A percentile compares a stretch with the other conserved stretches of the same genome.
These are phyloP conservation scores for Dasyprocta punctata DNA, from an alignment of 2,113 vertebrate species.

Conservation along the genomic window DNA sequence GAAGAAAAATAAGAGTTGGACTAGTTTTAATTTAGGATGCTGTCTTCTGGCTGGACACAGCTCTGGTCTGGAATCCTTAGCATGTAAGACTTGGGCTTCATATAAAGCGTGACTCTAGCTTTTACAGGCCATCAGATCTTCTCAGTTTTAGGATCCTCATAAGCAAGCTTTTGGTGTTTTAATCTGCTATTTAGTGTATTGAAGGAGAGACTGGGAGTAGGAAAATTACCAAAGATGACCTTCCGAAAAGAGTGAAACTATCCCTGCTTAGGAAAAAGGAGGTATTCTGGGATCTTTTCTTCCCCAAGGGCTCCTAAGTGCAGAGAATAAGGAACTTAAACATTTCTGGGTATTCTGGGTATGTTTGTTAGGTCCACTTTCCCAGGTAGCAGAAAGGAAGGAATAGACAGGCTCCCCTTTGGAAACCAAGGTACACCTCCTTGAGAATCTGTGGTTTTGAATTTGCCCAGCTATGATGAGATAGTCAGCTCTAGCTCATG, in stretches of 20 bases:
- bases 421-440: neutral
- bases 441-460: neutral
- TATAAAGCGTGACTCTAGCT: neutral
- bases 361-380: neutral
- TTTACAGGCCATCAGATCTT: neutral
- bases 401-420: neutral
- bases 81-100: neutral
- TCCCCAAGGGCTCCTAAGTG: neutral
- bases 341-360: neutral
- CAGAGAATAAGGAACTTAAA: neutral
- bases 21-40: neutral
- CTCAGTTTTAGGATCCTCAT: neutral
- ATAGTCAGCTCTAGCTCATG: neutral
- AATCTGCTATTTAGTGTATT: neutral
- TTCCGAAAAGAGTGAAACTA: conserved; percentile 4
- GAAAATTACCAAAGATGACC: neutral
- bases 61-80: neutral
- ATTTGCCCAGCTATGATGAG: neutral
- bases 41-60: neutral
- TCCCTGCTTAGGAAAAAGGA: neutral
- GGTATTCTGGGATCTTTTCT: neutral
- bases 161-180: neutral
- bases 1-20: neutral
- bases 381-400: neutral
- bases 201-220: neutral